A percentile compares a stretch with the other conserved stretches of the same genome.
Conservation (phyloP, 2,113 vertebrate genomes). For the Tragelaphus buxtoni region DNA sequence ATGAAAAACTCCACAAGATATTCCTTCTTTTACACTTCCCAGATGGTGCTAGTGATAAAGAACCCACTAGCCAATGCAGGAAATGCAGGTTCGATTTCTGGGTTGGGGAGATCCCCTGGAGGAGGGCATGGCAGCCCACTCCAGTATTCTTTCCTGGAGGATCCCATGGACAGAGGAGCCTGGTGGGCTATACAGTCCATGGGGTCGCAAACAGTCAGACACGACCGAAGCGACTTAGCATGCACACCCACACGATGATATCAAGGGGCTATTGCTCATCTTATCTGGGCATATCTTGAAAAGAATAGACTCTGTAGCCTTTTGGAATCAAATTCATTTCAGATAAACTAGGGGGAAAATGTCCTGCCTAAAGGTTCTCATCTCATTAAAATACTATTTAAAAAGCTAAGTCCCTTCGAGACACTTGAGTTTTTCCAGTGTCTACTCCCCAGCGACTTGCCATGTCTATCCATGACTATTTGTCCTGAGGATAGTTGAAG, state of each 20-base stretch:
- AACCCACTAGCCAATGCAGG: neutral
- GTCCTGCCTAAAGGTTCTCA: neutral
- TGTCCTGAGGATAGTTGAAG: neutral
- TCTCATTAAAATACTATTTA: neutral
- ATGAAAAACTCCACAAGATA: neutral
- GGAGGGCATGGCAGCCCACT: neutral
- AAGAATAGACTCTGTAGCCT: neutral
- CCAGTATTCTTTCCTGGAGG: neutral
- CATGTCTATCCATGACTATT: neutral
- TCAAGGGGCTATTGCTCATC: neutral
- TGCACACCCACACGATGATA: neutral
- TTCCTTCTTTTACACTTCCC: neutral
- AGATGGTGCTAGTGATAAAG: neutral
- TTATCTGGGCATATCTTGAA: neutral
- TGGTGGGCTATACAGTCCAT: neutral
- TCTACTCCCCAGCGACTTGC: neutral
- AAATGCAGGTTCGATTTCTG: neutral
- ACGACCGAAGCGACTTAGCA: neutral
- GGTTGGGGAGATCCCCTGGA: neutral
- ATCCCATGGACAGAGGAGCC: neutral
- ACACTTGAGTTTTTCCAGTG: neutral
- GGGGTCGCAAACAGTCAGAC: neutral
- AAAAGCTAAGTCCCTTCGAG: neutral
- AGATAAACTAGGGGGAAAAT: neutral
- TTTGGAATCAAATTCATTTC: neutral